phyloP scores from a whole-genome alignment of 2,797 vertebrate species.

The Xiphophorus birchmanni region DNA sequence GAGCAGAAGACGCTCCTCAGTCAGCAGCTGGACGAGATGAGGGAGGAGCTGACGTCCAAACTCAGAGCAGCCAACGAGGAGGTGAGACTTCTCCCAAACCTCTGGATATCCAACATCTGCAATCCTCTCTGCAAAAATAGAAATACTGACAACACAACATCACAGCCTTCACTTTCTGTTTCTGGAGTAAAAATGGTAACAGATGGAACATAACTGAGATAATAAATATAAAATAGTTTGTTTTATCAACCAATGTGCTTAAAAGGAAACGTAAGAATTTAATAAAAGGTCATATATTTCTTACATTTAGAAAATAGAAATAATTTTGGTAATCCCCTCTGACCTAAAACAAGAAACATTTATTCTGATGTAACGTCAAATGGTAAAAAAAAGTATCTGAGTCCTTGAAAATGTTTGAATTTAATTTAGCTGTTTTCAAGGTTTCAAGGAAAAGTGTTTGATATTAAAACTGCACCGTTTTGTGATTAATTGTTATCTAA shows the following conservation, averaged over 20 bases:
- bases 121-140: neutral
- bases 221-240: neutral
- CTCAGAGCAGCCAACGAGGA: conserved; percentile 89
- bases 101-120: neutral
- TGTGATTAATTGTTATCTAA: no score
- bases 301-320: neutral
- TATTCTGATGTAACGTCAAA: neutral
- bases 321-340: neutral
- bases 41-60: conserved; percentile 88
- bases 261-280: neutral
- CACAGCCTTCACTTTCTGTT: neutral
- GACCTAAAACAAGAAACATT: neutral
- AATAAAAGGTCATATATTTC: neutral
- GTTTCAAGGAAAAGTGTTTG: no score
- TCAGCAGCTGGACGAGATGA: conserved; percentile 88
- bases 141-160: neutral
- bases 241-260: neutral
- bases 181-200: neutral
- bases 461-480: no score
- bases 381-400: neutral
- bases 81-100: conserved; percentile 70
- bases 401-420: no score
- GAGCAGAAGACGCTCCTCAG: conserved; percentile 90
- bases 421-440: no score
- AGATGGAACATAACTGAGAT: neutral